phyloP scores from a whole-genome alignment of 2,797 vertebrate genomes.

The Melopsittacus undulatus region DNA sequence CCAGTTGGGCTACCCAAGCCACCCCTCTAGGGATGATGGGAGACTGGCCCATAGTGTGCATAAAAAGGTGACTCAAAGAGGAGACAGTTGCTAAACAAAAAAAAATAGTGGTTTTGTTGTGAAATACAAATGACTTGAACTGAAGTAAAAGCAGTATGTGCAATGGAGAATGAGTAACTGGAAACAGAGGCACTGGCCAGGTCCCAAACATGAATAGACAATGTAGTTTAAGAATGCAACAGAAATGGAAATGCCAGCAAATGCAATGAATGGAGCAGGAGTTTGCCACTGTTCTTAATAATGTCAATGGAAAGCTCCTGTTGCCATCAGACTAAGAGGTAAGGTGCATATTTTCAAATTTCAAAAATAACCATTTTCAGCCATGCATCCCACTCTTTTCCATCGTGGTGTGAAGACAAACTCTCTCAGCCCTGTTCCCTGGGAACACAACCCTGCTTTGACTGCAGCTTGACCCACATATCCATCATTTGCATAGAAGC shows the following conservation, averaged over 20 bases:
- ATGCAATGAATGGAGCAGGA: accelerated
- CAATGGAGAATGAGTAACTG: background rate
- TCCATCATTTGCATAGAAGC: background rate
- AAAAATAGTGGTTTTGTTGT: background rate
- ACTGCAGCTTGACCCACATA: background rate
- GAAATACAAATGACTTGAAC: background rate
- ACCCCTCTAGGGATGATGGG: background rate
- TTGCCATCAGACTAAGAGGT: background rate
- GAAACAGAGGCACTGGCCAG: background rate
- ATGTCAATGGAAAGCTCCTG: background rate
- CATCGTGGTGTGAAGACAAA: background rate
- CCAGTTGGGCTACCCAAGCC: background rate
- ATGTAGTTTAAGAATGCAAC: background rate
- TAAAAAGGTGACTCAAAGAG: background rate
- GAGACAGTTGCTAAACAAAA: background rate
- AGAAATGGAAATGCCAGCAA: background rate
- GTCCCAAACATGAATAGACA: background rate
- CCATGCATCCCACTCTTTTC: background rate
- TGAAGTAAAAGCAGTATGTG: background rate
- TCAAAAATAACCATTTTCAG: background rate
- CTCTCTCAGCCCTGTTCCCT: background rate
- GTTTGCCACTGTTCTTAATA: background rate
- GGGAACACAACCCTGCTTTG: background rate
- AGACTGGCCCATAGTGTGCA: background rate
- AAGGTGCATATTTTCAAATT: background rate